Evolutionary conservation across 2,113 vertebrate genomes (phyloP), one percentile per base, ranked within the genome.

Genomic region (Eptesicus fuscus): DNA sequence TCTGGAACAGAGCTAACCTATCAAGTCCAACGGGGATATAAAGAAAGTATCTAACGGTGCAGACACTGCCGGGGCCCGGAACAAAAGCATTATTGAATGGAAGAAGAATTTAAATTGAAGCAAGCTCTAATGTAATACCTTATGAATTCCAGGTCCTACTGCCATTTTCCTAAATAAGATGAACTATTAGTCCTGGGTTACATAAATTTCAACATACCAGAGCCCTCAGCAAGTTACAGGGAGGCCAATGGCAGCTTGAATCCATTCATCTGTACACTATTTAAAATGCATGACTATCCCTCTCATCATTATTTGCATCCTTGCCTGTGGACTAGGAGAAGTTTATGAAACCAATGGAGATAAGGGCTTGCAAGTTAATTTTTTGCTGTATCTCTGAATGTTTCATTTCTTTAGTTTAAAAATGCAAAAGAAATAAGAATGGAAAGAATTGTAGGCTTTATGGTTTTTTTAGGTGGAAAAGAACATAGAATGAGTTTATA

Each of bases 1-100:
- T 94, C 92, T 96, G 95, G 97, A 96, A 92, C 88, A 95, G 44
- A 95, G 85, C 73, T 96, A 65, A 95, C 94, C 78, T 85, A 83
- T 85, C 69, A 92, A 79, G 90, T 95, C 95, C 95, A 96, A 76
- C 22, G 85, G 79, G 51, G 28, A 94, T 71, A 91, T 79, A 96
- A 93, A 97, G 93, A 92, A 93, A 97, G 88, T 71, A 56, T 51
- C 87, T 94, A 71, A 56, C 23, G 69, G 73, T 6, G 9, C 77
- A 95, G 95, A 92, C 79, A 77, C 73, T 42, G 88, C 82, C 0
- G 0, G 47, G 61, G 85, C 93, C 90, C 17, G 3, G 93, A 95
- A 97, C 86, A 93, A 94, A 92, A 85, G 92, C 85, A 94, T 94
- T 94, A 96, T 73, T 92, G 93, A 97, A 95, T 89, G 44, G 63